These are phyloP conservation scores for Zonitis immaculata DNA, from an alignment of 2,888 invertebrate species.

Conservation along the genomic window DNA sequence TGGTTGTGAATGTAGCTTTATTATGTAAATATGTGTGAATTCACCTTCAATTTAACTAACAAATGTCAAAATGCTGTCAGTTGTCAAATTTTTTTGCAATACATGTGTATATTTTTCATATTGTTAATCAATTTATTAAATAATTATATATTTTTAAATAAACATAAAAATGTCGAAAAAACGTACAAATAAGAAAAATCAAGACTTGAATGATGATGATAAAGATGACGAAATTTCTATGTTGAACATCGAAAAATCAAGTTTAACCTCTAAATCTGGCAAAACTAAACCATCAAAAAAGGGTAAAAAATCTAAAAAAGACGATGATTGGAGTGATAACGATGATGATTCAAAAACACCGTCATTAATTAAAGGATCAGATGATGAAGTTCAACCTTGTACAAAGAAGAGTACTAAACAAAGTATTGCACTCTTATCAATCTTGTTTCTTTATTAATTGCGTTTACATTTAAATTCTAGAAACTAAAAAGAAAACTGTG, in stretches of 20 bases:
- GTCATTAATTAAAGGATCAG: constrained; percentile 42
- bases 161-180: constrained; percentile 56
- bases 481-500: constrained; percentile 50
- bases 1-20: too few species aligned
- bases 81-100: not conserved
- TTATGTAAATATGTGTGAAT: too few species aligned
- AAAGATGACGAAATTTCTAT: constrained; percentile 45
- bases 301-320: constrained; percentile 44
- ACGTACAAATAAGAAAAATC: constrained; percentile 56
- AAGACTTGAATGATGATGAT: constrained; percentile 54
- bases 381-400: constrained; percentile 26
- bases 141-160: not conserved
- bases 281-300: constrained; percentile 51
- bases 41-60: too few species aligned
- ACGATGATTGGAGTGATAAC: constrained; percentile 43
- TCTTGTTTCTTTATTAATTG: too few species aligned
- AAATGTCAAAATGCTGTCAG: too few species aligned
- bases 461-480: constrained; percentile 52
- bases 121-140: constrained; percentile 1
- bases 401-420: constrained; percentile 27
- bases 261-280: constrained; percentile 52
- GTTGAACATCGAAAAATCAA: constrained; percentile 38
- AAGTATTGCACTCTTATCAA: constrained; percentile 16
- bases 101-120: not conserved
- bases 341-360: constrained; percentile 27